These are phyloP conservation scores for Morpho helenor DNA, from an alignment of 2,888 invertebrate genomes.

Conservation along the genomic window DNA sequence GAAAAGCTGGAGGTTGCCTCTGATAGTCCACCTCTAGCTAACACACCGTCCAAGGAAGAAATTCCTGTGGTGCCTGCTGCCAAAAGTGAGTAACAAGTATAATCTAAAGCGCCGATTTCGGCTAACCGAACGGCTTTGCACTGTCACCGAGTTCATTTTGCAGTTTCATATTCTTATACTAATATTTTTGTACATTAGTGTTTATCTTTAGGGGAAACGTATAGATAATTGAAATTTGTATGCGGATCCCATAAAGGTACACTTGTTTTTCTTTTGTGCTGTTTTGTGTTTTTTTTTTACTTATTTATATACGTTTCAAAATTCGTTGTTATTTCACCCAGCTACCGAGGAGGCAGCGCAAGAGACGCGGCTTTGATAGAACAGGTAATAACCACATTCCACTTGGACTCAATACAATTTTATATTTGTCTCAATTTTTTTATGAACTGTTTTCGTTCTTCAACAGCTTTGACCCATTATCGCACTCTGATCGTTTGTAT, in stretches of 20 bases:
- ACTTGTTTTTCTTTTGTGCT: slow-evolving; percentile 63
- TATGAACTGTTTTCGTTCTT: neutral
- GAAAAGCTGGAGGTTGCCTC: slow-evolving; percentile 27
- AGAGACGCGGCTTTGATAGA: slow-evolving; percentile 80
- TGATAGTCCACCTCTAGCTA: slow-evolving; percentile 67
- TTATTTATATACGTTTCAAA: slow-evolving; percentile 73
- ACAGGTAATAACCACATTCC: slow-evolving; percentile 69
- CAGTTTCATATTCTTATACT: slow-evolving; percentile 69
- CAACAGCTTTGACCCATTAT: slow-evolving; percentile 1
- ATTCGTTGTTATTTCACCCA: slow-evolving; percentile 79
- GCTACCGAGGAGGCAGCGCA: slow-evolving; percentile 79
- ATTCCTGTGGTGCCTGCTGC: slow-evolving; percentile 49
- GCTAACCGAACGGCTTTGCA: slow-evolving; percentile 66
- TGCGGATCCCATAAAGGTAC: slow-evolving; percentile 23
- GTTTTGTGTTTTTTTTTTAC: slow-evolving; percentile 76
- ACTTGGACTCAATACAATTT: slow-evolving; percentile 67
- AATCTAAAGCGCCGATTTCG: slow-evolving; percentile 28
- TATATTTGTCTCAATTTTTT: neutral
- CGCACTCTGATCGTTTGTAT: neutral
- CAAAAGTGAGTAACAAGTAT: slow-evolving; percentile 62
- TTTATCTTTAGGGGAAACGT: slow-evolving; percentile 50
- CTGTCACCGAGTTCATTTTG: slow-evolving; percentile 72
- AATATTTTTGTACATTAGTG: slow-evolving; percentile 58
- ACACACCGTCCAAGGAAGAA: slow-evolving; percentile 64
- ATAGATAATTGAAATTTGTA: neutral